These are phyloP conservation scores for Trididemnum clinides DNA, from an alignment of 23 tunicate species.

Conservation along the genomic window DNA sequence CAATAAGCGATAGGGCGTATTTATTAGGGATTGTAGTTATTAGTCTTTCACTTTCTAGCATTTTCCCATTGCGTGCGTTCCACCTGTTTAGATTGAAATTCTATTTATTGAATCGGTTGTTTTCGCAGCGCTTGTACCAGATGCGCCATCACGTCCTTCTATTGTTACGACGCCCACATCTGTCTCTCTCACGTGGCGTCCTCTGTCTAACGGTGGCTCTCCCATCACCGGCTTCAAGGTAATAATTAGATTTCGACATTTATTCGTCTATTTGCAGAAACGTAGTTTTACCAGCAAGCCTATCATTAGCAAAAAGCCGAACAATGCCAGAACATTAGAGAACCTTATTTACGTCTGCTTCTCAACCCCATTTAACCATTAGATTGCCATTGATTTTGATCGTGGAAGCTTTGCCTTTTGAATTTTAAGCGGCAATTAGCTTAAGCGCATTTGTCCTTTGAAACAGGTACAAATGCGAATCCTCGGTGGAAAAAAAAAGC, in stretches of 20 bases:
- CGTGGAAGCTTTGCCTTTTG: neutral
- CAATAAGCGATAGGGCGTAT: too few species aligned
- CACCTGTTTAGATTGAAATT: too few species aligned
- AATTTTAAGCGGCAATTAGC: neutral
- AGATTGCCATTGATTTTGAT: neutral
- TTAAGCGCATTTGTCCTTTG: neutral
- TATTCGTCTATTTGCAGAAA: neutral
- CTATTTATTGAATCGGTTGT: too few species aligned
- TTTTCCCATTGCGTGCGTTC: too few species aligned
- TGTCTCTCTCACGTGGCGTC: conserved; percentile 28
- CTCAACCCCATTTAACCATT: neutral
- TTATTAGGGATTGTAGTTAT: too few species aligned
- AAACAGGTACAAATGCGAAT: conserved; percentile 14
- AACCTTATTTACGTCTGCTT: too few species aligned
- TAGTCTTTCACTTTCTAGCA: too few species aligned
- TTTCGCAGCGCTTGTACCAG: conserved; percentile 27
- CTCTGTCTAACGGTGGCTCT: conserved; percentile 34
- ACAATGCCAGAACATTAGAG: too few species aligned
- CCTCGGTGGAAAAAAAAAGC: neutral
- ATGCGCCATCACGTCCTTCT: neutral
- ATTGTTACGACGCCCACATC: conserved; percentile 22
- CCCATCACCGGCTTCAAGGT: conserved; percentile 45
- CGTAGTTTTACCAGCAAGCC: neutral
- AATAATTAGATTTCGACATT: neutral
- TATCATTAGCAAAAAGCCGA: neutral